Base-by-base conservation (phyloP, 2,113 vertebrate genomes). In the Pluvialis apricaria region DNA sequence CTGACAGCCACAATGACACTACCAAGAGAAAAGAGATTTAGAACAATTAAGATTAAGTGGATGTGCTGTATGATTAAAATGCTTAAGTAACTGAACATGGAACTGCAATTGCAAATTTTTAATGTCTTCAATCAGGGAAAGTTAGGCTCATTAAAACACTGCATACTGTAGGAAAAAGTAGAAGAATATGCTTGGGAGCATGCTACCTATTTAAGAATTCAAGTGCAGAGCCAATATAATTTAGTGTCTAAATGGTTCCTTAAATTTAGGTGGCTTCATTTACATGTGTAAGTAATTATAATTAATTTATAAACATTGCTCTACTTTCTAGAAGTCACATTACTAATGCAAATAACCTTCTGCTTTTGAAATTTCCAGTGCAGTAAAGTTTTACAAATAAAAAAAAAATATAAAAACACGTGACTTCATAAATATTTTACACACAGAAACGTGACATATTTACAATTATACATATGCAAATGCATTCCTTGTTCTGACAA, bases 221-320 rank as follows among this genome's bases (percentile, higher is more conserved):
- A 90, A 85, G 70, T 40, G 65, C n/a, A 71, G 49, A 87, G 54
- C 61, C 90, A 86, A 81, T 66, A 71, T 44, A 57, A 71, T 94
- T 88, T 62, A 70, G 77, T 21, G 5, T 70, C 60, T 89, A 90
- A 95, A 94, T 28, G 55, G 66, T 44, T 95, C 75, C 55, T 94
- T 90, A 95, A 96, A 94, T 85, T 90, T 78, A 83, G 75, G 66
- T 94, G 88, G 68, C 80, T 96, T 95, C 89, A 95, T 93, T 92
- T 94, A 95, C 95, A 96, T 71, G 64, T 92, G 78, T 90, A 96
- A 95, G 89, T 60, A 88, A 96, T 86, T 90, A 88, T 86, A 95
- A 97, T 90, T 95, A 90, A 97, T 96, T 91, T 96, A 44, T 93
- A 94, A 95, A 91, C 71, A 88, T 85, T 90, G 82, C 78, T 97